Percentiles rank a stretch among this genome's conserved stretches.
These are phyloP conservation scores for Camelus bactrianus DNA, from an alignment of 2,113 vertebrate genomes.

Conservation along the genomic window DNA sequence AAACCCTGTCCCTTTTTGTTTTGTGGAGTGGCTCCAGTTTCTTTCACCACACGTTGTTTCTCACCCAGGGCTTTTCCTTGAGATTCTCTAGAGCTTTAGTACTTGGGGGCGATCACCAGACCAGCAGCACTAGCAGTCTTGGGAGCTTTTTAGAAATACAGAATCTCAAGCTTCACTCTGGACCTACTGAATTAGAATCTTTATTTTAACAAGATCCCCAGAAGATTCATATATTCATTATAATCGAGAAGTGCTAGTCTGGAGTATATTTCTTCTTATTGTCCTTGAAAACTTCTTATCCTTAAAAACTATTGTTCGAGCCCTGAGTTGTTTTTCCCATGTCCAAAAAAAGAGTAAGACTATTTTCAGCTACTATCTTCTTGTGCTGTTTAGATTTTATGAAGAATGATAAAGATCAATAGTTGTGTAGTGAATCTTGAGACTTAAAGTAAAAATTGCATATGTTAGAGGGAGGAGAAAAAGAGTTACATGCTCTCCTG, in stretches of 20 bases:
- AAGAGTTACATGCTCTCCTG: not conserved
- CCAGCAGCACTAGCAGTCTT: not conserved
- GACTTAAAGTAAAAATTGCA: not conserved
- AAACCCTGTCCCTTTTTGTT: not conserved
- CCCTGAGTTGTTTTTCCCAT: not conserved
- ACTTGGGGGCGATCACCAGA: not conserved
- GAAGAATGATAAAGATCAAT: not conserved
- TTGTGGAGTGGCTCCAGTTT: not conserved
- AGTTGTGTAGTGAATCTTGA: conserved; percentile 3
- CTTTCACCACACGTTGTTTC: not conserved
- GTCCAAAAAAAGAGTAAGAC: not conserved
- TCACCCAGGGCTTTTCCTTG: not conserved
- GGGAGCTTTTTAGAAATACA: not conserved
- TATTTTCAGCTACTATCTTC: not conserved
- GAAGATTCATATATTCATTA: not conserved
- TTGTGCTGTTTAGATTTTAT: conserved; percentile 32
- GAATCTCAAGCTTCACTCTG: not conserved
- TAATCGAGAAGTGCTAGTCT: not conserved
- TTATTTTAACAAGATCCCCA: not conserved
- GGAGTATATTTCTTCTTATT: not conserved
- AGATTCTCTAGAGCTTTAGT: not conserved
- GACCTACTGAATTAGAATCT: not conserved
- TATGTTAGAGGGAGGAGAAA: not conserved
- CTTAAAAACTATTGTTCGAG: not conserved
- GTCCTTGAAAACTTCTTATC: not conserved